Base-by-base conservation (phyloP, 1,140 invertebrate genomes). In the Gryllus bimaculatus region DNA sequence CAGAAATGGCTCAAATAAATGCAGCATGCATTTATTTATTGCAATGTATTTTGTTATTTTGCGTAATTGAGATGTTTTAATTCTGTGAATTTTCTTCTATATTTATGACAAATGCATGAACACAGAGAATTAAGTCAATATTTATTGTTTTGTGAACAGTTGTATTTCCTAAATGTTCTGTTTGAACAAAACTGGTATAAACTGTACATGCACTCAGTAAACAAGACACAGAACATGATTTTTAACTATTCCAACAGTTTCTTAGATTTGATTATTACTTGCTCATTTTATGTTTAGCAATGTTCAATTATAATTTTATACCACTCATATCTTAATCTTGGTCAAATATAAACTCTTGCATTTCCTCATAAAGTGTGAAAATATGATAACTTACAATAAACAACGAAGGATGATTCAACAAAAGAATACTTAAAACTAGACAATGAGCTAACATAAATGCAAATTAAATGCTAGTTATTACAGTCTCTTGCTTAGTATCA, bases 391-490 rank as follows among this genome's bases (percentile, higher is more conserved):
- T 66, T 66, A 66, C 10, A 66, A 66, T 7, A 66, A 66, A 66
- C 10, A 66, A 66, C 10, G 54, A 66, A 66, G 10, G 18, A 10
- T 13, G 18, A 13, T 13, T 66, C 54, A 66, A 66, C 10, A 13
- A 7, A 13, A 66, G 18, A 66, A 66, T 66, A 13, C 54, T 66
- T 66, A 13, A 10, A 66, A 66, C 10, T 66, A 66, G 18, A 66
- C 18, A 66, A 13, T 13, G 54, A 66, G 10, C 10, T 66, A 13
- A 10, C 3, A 66, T 18, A 66, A 66, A 66, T 18, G 10, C 10
- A 66, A 66, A 66, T 66, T 66, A 66, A 66, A 66, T 66, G 54
- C 54, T 66, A 66, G 54, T 66, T 66, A 66, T 66, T 66, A 66
- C 54, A 66, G 54, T 66, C 54, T 66, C 54, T 66, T 39, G 26